These are phyloP conservation scores for Eutrigla gurnardus DNA, from an alignment of 2,797 vertebrate genomes.

Conservation along the genomic window DNA sequence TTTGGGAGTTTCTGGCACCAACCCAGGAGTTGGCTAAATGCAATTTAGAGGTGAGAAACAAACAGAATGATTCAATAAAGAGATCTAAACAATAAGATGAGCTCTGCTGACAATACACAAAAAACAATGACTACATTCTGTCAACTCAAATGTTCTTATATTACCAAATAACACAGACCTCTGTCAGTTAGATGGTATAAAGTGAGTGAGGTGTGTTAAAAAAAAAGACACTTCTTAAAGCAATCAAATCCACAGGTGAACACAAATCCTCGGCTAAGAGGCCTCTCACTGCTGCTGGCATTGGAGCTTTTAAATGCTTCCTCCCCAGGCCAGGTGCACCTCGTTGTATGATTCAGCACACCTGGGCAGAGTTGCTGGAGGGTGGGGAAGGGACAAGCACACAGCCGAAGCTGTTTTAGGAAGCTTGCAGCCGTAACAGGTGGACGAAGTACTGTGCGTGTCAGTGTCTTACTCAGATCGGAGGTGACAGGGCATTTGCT, in stretches of 20 bases:
- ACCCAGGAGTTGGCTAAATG: background rate
- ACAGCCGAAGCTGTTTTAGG: too few species aligned
- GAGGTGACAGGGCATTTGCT: background rate
- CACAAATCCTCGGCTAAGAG: too few species aligned
- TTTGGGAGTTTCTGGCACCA: too few species aligned
- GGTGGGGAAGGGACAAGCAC: too few species aligned
- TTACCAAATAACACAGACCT: background rate
- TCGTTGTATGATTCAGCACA: too few species aligned
- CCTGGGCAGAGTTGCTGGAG: too few species aligned
- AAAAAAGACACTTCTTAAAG: too few species aligned
- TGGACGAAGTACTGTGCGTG: background rate
- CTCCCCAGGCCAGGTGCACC: too few species aligned
- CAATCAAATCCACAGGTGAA: too few species aligned
- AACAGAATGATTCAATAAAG: background rate
- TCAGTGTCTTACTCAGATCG: background rate
- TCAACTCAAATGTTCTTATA: background rate
- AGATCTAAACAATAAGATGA: background rate
- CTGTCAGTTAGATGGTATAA: background rate
- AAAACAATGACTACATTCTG: background rate
- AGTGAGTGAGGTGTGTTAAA: background rate
- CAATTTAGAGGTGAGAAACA: background rate
- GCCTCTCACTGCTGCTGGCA: too few species aligned
- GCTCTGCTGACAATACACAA: background rate
- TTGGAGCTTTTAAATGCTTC: too few species aligned
- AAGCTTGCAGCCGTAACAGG: too few species aligned